phyloP scores from a whole-genome alignment of 2,888 invertebrate species.

The Tipula confusa region DNA sequence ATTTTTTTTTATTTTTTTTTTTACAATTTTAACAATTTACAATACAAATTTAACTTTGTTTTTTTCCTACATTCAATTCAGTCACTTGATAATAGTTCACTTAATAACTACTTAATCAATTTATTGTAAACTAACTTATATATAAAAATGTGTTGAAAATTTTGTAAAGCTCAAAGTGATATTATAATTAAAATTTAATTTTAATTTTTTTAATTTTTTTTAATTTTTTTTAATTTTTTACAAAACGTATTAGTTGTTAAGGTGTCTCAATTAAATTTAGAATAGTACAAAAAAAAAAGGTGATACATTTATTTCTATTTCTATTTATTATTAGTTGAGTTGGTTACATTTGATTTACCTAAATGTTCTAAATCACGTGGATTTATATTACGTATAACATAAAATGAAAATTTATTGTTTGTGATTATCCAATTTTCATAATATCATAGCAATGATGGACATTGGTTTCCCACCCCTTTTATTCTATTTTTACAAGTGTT shows the following conservation, averaged over 20 bases:
- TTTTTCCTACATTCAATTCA: conserved; percentile 4
- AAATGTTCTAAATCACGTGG: background rate
- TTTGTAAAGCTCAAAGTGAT: background rate
- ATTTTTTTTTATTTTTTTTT: background rate
- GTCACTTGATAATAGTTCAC: conserved; percentile 25
- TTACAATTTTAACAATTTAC: background rate
- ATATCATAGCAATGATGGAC: background rate
- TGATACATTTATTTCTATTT: background rate
- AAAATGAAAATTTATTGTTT: background rate
- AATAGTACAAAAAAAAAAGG: background rate
- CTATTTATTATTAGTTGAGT: background rate
- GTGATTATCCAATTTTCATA: background rate
- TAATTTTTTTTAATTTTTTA: background rate
- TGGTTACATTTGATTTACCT: background rate
- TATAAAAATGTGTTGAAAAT: background rate
- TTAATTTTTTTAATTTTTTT: too few relatives aligned
- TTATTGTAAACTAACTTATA: background rate
- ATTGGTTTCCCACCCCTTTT: background rate
- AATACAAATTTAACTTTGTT: background rate
- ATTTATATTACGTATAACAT: too few relatives aligned
- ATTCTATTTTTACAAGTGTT: background rate
- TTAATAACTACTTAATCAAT: background rate
- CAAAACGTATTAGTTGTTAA: background rate
- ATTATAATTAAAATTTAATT: background rate
- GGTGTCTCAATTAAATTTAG: conserved; percentile 17